Percentiles rank a stretch among this genome's conserved stretches.
These are phyloP conservation scores for Entomyzon cyanotis DNA, from an alignment of 2,113 vertebrate genomes.

Conservation along the genomic window DNA sequence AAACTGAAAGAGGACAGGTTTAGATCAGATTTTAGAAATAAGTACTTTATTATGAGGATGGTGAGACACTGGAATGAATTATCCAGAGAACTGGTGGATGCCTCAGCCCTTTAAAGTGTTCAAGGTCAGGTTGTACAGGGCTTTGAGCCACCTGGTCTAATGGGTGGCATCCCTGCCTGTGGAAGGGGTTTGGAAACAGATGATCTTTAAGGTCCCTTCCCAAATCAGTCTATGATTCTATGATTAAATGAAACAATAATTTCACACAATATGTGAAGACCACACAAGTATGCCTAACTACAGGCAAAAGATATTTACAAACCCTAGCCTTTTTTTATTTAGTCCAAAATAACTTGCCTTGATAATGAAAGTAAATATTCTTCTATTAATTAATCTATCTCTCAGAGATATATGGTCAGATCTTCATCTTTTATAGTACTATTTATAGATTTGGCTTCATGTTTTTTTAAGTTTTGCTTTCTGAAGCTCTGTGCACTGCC, in stretches of 20 bases:
- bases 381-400: not conserved
- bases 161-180: not conserved
- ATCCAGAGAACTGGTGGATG: not conserved
- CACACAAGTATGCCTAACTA: not conserved
- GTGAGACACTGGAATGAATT: accelerated
- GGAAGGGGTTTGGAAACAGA: not conserved
- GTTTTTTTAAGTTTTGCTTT: not conserved
- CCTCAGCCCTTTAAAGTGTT: not conserved
- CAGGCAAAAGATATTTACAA: not conserved
- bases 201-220: not conserved
- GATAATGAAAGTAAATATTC: not conserved
- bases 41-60: not conserved
- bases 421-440: not conserved
- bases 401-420: not conserved
- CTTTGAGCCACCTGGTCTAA: not conserved
- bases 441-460: not conserved
- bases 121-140: not conserved
- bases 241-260: not conserved
- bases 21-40: not conserved
- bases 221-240: not conserved
- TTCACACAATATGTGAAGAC: accelerated
- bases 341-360: not conserved
- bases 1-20: not conserved
- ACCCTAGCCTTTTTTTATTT: not conserved
- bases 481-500: not conserved